These are phyloP conservation scores for Latheticus oryzae DNA, from an alignment of 2,888 invertebrate genomes.

Conservation along the genomic window DNA sequence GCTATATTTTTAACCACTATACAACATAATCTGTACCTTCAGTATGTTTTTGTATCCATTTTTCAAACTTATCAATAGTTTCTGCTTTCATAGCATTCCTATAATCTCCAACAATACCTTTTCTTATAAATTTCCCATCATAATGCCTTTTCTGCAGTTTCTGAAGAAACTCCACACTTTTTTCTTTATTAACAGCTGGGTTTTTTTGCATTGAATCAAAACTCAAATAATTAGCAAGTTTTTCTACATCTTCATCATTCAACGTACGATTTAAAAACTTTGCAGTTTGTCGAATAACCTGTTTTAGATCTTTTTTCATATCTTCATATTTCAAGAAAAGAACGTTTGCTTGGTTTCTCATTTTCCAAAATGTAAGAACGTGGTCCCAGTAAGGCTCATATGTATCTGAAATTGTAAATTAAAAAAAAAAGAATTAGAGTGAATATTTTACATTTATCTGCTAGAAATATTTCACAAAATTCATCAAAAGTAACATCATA, in stretches of 20 bases:
- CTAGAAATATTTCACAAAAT: conserved; percentile 73
- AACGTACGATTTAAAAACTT: conserved; percentile 53
- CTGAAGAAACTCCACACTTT: conserved; percentile 58
- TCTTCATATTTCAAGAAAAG: conserved; percentile 60
- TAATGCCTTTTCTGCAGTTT: conserved; percentile 56
- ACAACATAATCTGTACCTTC: conserved; percentile 4
- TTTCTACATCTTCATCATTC: conserved; percentile 48
- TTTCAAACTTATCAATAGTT: conserved; percentile 1
- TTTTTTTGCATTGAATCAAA: conserved; percentile 69
- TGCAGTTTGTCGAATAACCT: conserved; percentile 50
- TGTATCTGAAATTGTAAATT: conserved; percentile 52
- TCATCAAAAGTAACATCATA: conserved; percentile 69
- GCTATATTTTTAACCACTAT: too few species aligned
- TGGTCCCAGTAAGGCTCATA: conserved; percentile 59
- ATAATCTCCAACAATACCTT: neutral
- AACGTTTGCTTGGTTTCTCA: conserved; percentile 53
- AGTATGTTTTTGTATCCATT: conserved; percentile 4
- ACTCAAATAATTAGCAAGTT: conserved; percentile 53
- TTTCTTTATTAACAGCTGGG: conserved; percentile 69
- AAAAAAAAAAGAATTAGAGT: conserved; percentile 24
- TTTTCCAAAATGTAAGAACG: conserved; percentile 56
- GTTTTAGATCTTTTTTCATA: conserved; percentile 52
- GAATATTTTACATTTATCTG: conserved; percentile 66
- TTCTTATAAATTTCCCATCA: conserved; percentile 5
- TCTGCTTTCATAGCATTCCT: neutral